Conservation (phyloP, 2,888 invertebrate genomes). For the Drosophila pseudotakahashii region DNA sequence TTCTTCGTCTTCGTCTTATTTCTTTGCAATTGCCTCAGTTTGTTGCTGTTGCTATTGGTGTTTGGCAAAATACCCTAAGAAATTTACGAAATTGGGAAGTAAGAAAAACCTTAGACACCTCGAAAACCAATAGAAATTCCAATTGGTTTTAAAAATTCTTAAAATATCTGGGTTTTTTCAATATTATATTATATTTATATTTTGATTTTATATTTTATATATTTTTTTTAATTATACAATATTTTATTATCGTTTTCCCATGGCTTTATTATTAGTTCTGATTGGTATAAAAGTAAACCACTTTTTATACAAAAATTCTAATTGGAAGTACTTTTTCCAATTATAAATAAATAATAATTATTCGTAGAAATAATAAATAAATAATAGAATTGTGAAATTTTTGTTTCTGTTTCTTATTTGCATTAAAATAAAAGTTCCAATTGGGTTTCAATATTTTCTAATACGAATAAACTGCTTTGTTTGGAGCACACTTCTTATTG, state of each 20-base stretch:
- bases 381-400: too few relatives aligned
- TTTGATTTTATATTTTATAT: too few relatives aligned
- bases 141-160: not conserved
- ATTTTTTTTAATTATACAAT: too few relatives aligned
- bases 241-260: too few relatives aligned
- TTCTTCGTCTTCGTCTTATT: constrained; percentile 37
- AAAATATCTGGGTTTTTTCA: not conserved
- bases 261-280: too few relatives aligned
- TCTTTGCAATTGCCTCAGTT: constrained; percentile 7
- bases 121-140: not conserved
- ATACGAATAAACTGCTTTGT: not conserved
- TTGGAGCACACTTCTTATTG: not conserved
- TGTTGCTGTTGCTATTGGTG: constrained; percentile 35
- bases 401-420: too few relatives aligned
- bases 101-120: not conserved
- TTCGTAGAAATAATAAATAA: too few relatives aligned
- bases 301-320: not conserved
- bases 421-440: too few relatives aligned
- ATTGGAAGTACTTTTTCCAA: too few relatives aligned
- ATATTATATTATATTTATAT: too few relatives aligned
- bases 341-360: too few relatives aligned
- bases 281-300: too few relatives aligned
- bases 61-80: constrained; percentile 29
- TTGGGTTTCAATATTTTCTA: not conserved
- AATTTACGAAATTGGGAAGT: not conserved